Evolutionary conservation across 2,113 vertebrate species (phyloP), one percentile per base, ranked within the genome.

Genomic region (Perca schrenkii): DNA sequence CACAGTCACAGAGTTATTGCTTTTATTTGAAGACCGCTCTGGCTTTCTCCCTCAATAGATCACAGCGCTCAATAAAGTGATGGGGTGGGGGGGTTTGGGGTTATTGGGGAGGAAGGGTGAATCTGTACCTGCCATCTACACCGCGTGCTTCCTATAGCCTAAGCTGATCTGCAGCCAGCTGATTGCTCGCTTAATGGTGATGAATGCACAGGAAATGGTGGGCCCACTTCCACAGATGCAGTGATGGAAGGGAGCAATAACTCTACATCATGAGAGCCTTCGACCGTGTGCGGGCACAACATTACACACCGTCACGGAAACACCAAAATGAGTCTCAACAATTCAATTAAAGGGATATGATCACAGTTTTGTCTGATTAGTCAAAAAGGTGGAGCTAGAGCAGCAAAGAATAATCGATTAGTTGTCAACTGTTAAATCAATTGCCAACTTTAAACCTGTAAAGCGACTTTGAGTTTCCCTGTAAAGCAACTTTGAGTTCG

Each of bases 41-140:
- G 8, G 80, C 86, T 86, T 91, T 88, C 89, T 89, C 89, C 75
- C 81, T 89, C 90, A 84, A 89, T 95, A 96, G 94, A 96, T 96
- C 88, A 93, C 74, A 90, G 85, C 54, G 21, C 78, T 96, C 87
- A 79, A 91, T 95, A 95, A 70, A 93, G 79, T 76, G 92, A 87
- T 77, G 90, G 81, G 25, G 28, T 15, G 60, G 60, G 93, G 8
- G 61, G 19, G 0, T 8, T 15, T 1, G 10, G 21, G 91, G 94
- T 11, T 66, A 17, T 47, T 13, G 52, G 92, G 86, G 78, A 91
- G 82, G 36, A 21, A 91, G 94, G 91, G 85, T 80, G 90, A 91
- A 94, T 80, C 89, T 61, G 49, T 71, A 88, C 31, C 77, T 17
- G 74, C 62, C 72, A 53, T 88, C 77, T 50, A 71, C 76, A 72